These are phyloP conservation scores for human (Homo sapiens) DNA, from an alignment of 2,113 vertebrate species.

Conservation along the genomic window DNA sequence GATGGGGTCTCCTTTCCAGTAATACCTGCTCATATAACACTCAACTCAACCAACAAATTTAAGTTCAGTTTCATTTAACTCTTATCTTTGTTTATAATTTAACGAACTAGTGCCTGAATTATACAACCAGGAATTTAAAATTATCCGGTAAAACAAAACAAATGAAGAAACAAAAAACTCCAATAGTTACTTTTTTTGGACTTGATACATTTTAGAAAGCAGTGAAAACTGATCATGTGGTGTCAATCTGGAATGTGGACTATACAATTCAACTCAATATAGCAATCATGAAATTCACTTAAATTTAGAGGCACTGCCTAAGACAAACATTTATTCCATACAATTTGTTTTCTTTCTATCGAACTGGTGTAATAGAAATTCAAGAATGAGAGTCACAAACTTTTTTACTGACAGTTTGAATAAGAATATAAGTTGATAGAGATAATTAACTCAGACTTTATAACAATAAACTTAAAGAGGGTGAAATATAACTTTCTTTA, in stretches of 20 bases:
- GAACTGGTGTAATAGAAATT: slow-evolving; percentile 31
- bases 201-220: slow-evolving; percentile 15
- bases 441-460: slow-evolving; percentile 59
- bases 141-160: slow-evolving; percentile 37
- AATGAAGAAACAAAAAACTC: background rate
- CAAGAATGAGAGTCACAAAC: slow-evolving; percentile 29
- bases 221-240: background rate
- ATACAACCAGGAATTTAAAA: background rate
- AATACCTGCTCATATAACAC: background rate
- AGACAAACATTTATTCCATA: background rate
- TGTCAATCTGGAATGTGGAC: background rate
- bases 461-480: slow-evolving; percentile 63
- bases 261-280: background rate
- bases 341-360: slow-evolving; percentile 35
- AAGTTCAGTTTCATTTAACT: background rate
- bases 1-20: no score
- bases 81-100: background rate
- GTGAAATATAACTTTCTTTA: slow-evolving; percentile 56
- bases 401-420: background rate
- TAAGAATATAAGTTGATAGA: slow-evolving; percentile 59
- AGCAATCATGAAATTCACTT: slow-evolving; percentile 48
- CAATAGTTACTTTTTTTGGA: background rate
- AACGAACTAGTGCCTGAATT: background rate
- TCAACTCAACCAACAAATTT: background rate
- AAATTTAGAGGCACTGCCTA: background rate